Evolutionary conservation across 2,888 invertebrate genomes (phyloP), one percentile per base, ranked within the genome.

Genomic region (Ptilodon capucinus): DNA sequence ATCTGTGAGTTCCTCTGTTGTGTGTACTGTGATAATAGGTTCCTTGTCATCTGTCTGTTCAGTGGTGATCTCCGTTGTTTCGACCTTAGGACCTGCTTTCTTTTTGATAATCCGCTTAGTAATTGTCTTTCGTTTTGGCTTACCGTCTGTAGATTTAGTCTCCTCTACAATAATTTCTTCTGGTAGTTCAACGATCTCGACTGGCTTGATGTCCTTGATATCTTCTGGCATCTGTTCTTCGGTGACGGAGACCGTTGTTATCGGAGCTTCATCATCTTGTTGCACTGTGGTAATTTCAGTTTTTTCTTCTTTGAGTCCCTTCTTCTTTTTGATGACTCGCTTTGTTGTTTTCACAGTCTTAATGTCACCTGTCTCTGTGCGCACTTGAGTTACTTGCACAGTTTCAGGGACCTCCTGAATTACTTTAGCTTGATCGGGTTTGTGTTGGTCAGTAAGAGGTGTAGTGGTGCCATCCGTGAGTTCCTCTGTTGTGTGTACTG

Each of bases 21-120:
- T 75, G 36, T 79, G 68, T 58, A 87, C 79, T 2, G 83, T 59
- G 48, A 81, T 72, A 67, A 86, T 62, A 61, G 89, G 74, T 76
- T 84, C 60, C 60, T 79, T 85, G 34, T 86, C 84, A 51, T 85
- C 83, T 70, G 88, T 87, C 61, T 88, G 84, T 51, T 79, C 52
- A 1, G 87, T 74, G 6, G 55, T 65, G 71, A 81, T 60, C 46
- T 81, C 46, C 3, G 89, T 75, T 8, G 63, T 68, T 68, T 67
- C 51, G 49, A 76, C 48, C 62, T 64, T 49, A 14, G 68, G 44
- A 52, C 71, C 71, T 30, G 59, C 54, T 7, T 63, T 64, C 41
- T 70, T 91, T 61, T 86, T 90, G n/a, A 92, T 88, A 2, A 84
- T 69, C 51, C 84, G 81, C 8, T 55, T 62, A 0, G 54, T 65